Evolutionary conservation across 2,797 vertebrate genomes (phyloP).

Genomic region (Amazona ochrocephala): DNA sequence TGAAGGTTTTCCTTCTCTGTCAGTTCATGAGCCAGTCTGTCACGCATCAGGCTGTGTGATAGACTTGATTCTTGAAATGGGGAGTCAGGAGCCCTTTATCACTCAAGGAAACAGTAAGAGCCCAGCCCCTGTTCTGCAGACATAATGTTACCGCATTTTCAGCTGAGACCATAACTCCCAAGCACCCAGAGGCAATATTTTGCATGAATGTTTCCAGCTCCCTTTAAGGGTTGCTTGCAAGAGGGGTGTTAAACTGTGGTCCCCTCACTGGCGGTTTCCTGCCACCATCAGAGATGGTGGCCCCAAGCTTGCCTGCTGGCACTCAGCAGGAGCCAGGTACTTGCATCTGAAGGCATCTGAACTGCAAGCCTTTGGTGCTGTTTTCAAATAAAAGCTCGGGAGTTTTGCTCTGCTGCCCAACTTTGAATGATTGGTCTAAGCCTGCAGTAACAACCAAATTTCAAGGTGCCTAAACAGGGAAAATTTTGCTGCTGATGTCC

Average conservation of each 20-base stretch:
- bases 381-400: background rate
- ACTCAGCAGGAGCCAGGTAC: background rate
- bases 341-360: accelerated
- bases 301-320: background rate
- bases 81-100: background rate
- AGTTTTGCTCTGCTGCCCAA: background rate
- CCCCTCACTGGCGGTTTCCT: background rate
- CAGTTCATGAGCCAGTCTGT: background rate
- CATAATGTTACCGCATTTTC: background rate
- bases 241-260: background rate
- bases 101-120: background rate
- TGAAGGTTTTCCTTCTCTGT: background rate
- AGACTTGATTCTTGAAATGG: background rate
- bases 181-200: background rate
- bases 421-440: background rate
- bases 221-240: background rate
- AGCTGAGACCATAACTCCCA: background rate
- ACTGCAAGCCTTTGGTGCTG: background rate
- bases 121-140: background rate
- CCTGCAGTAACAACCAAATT: background rate
- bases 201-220: background rate
- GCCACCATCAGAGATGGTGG: background rate
- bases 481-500: background rate
- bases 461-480: background rate
- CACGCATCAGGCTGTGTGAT: background rate